Evolutionary conservation across 2,113 vertebrate genomes (phyloP), one percentile per base, ranked within the genome.

Genomic region (Micromys minutus): DNA sequence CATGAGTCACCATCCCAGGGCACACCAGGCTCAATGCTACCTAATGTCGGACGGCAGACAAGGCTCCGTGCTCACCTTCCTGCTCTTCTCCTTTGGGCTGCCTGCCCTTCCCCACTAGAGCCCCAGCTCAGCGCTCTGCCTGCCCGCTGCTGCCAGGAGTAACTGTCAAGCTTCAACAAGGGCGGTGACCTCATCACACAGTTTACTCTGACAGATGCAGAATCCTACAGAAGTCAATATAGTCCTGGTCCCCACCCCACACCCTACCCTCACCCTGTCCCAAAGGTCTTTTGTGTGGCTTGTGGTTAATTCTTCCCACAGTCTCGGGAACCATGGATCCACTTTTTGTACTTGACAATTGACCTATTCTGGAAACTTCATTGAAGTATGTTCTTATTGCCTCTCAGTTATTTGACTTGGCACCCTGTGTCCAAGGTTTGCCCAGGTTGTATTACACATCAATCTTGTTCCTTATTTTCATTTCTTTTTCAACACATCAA

Each of bases 401-500:
- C 39, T 47, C 59, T 63, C 26, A 34, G 39, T 4, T 55, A 15
- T 29, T n/a, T 55, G 29, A 52, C 47, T 52, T 42, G 12, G 45
- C 71, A 8, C 12, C 55, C 26, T 10, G 39, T 59, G 86, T 59
- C 65, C 10, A 29, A 26, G 47, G 26, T 92, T 17, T 22, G 5
- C 36, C 24, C 36, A 34, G 29, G 45, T 42, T 22, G 57, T 55
- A 24, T 42, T 22, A 0, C 10, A 3, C 31, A 11, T 24, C 57
- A 63, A 39, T n/a, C 19, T 61, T 47, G 29, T 42, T 45, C 57
- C 80, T 63, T 67, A 67, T 65, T 84, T 61, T 65, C 45, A 65
- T 47, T 63, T 65, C 45, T 85, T 47, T 63, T 67, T 67, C 96
- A 95, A 98, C 97, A 98, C 97, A 97, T 98, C 90, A 96, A 97